Evolutionary conservation across 1,140 invertebrate species (phyloP).

Genomic region (Colletes latitarsis): DNA sequence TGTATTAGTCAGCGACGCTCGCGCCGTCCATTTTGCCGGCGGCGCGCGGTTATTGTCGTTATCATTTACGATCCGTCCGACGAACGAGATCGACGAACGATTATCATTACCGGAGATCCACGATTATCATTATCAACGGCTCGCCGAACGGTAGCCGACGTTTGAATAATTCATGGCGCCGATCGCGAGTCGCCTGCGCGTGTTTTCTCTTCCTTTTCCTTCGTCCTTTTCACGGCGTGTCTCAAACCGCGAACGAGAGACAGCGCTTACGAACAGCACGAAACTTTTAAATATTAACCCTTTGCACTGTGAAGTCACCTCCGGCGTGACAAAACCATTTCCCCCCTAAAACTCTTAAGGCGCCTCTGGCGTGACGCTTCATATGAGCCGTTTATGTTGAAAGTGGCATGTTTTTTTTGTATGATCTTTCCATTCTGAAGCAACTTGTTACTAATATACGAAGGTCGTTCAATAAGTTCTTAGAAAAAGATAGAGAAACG

Average conservation of each 20-base stretch:
- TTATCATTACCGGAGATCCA: slow-evolving; percentile 55
- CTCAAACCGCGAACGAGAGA: slow-evolving; percentile 7
- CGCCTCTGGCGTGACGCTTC: too few relatives aligned
- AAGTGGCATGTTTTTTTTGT: too few relatives aligned
- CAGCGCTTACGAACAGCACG: not conserved
- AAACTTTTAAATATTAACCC: too few relatives aligned
- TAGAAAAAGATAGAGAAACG: too few relatives aligned
- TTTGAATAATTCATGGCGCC: slow-evolving; percentile 60
- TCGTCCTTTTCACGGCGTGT: slow-evolving; percentile 6
- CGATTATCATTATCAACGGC: slow-evolving; percentile 61
- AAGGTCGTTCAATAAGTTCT: too few relatives aligned
- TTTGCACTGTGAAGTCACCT: too few relatives aligned
- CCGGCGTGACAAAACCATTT: too few relatives aligned
- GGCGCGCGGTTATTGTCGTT: slow-evolving; percentile 32
- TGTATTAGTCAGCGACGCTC: slow-evolving; percentile 1
- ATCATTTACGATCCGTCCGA: slow-evolving; percentile 48
- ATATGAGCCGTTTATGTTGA: too few relatives aligned
- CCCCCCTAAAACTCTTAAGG: too few relatives aligned
- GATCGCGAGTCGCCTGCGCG: slow-evolving; percentile 11
- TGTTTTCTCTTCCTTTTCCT: not conserved
- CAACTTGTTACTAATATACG: too few relatives aligned
- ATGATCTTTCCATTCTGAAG: too few relatives aligned
- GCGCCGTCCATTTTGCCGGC: slow-evolving; percentile 1
- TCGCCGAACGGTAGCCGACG: slow-evolving; percentile 30
- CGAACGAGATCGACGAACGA: slow-evolving; percentile 44